phyloP scores from a whole-genome alignment of 2,113 vertebrate species.

The Ailuropoda melanoleuca region DNA sequence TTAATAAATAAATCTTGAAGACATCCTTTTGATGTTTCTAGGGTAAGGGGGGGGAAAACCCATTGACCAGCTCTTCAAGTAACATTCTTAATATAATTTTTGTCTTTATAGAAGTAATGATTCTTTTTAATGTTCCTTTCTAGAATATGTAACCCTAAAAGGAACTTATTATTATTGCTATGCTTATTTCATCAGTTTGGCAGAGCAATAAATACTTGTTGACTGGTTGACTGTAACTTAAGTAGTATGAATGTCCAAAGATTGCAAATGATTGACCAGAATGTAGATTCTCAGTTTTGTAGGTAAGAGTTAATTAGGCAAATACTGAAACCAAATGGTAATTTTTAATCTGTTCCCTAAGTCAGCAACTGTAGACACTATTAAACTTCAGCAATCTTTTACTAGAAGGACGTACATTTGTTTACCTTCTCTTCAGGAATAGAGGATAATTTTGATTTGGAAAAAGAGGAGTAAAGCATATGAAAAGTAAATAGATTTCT shows the following conservation, averaged over 20 bases:
- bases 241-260: slow-evolving; percentile 59
- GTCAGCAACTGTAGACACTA: neutral
- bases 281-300: slow-evolving; percentile 50
- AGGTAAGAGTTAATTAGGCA: slow-evolving; percentile 49
- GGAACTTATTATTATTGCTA: neutral
- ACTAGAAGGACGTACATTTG: neutral
- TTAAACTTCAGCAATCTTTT: slow-evolving; percentile 36
- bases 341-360: slow-evolving; percentile 42
- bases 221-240: slow-evolving; percentile 70
- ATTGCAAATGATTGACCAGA: slow-evolving; percentile 74
- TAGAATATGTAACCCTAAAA: neutral
- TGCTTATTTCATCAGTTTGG: slow-evolving; percentile 25
- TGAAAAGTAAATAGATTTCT: neutral
- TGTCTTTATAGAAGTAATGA: neutral
- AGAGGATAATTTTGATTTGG: neutral
- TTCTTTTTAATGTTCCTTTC: neutral
- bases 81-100: slow-evolving; percentile 25
- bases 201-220: slow-evolving; percentile 66
- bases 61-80: neutral
- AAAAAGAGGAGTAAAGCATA: neutral
- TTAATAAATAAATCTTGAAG: neutral
- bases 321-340: slow-evolving; percentile 28
- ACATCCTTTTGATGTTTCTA: neutral
- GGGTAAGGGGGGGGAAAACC: neutral
- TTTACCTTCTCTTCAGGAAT: neutral